A percentile compares a stretch with the other conserved stretches of the same genome.
Conservation (phyloP, 1,140 invertebrate genomes). For the Paralvinella palmiformis region DNA sequence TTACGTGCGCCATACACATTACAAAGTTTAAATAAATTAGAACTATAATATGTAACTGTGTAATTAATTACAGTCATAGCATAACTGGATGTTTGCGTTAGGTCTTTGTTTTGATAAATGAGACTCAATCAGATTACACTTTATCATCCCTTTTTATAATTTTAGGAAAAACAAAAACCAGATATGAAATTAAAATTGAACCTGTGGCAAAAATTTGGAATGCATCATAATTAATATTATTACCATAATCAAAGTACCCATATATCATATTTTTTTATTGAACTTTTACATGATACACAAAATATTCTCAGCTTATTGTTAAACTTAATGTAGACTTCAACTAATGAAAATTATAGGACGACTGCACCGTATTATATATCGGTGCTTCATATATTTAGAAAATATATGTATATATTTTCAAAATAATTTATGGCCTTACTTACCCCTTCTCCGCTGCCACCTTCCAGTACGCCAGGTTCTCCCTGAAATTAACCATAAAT, state of each 20-base stretch:
- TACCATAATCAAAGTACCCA: not conserved
- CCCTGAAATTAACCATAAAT: conserved; percentile 5
- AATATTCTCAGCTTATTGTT: not conserved
- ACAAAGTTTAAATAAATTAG: not conserved
- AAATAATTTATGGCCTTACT: not conserved
- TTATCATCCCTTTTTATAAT: too few relatives aligned
- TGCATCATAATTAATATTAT: not conserved
- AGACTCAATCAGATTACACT: too few relatives aligned
- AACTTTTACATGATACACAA: not conserved
- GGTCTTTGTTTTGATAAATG: too few relatives aligned
- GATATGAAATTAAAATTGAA: too few relatives aligned
- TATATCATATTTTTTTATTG: not conserved
- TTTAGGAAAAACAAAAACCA: too few relatives aligned
- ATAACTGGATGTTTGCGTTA: too few relatives aligned
- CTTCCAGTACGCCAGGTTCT: conserved; percentile 13
- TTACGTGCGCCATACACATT: not conserved
- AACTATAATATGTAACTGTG: not conserved
- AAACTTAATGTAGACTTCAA: not conserved
- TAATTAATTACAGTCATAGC: too few relatives aligned
- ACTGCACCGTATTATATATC: not conserved
- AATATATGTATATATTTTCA: not conserved
- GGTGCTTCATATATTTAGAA: not conserved
- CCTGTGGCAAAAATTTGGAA: not conserved
- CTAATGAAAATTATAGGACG: not conserved
- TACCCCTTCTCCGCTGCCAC: conserved; percentile 15